Evolutionary conservation across 2,888 invertebrate genomes (phyloP).

Genomic region (Cataglyphis cursor): DNA sequence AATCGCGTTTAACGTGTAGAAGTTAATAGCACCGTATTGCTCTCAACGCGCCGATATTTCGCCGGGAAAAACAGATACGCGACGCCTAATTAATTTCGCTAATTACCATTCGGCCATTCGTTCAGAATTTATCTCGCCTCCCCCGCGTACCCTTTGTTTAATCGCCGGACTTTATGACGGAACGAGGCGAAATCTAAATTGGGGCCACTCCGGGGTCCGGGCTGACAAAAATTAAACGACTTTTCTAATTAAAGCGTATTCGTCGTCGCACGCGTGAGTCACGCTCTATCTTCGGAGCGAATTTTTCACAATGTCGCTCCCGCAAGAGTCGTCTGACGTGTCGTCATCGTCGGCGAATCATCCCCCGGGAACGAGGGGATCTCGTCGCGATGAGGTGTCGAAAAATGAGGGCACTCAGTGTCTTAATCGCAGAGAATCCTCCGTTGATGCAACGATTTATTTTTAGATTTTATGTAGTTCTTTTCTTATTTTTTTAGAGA

Average conservation of each 20-base stretch:
- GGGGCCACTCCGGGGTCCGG: constrained; percentile 13
- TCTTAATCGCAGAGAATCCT: not conserved
- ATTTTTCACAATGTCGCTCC: constrained; percentile 52
- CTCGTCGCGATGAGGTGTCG: constrained; percentile 37
- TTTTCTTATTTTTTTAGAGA: not conserved
- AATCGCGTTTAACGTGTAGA: not conserved
- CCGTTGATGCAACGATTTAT: not conserved
- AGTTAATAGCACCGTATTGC: constrained; percentile 15
- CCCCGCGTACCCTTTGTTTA: not conserved
- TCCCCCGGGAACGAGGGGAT: constrained; percentile 40
- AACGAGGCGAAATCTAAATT: constrained; percentile 40
- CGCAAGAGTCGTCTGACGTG: constrained; percentile 34
- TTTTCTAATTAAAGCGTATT: constrained; percentile 49
- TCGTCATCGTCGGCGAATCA: constrained; percentile 44
- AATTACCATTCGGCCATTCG: constrained; percentile 18
- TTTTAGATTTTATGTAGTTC: not conserved
- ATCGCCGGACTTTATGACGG: constrained; percentile 22
- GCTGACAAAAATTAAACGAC: constrained; percentile 50
- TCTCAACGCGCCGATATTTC: not conserved
- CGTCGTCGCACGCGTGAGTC: constrained; percentile 32
- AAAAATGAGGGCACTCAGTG: constrained; percentile 31
- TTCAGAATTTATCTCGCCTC: constrained; percentile 14
- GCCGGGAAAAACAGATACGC: constrained; percentile 11
- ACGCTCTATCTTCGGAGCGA: constrained; percentile 40
- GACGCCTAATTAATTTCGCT: constrained; percentile 12